Evolutionary conservation across 2,113 vertebrate species (phyloP), one percentile per base, ranked within the genome.

Genomic region (Sinosuthora webbiana): DNA sequence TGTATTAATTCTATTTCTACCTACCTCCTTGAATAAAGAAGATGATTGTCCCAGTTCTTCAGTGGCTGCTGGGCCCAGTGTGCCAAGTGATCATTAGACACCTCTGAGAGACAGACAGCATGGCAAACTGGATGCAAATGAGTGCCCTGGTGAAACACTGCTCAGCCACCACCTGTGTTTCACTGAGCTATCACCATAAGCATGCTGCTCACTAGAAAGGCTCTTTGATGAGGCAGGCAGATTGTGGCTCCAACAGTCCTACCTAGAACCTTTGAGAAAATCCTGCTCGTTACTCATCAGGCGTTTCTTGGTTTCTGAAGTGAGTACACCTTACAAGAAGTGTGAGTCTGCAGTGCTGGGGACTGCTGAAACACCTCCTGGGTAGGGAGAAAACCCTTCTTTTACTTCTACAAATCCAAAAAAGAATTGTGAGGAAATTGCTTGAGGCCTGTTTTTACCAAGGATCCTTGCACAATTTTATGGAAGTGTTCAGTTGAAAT

Each of bases 231-330:
- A 96, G 93, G 62, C 65, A 84, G 69, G 33, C 86, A 90, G 80
- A 45, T 35, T 89, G 53, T 65, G 89, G 33, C 74, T 96, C 77
- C 69, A 73, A 28, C 57, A 50, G 65, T 69, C 74, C 78, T 69
- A 76, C 83, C 70, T 33, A 62, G 55, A 83, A 94, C 67, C 80
- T 87, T 85, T 97, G 31, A 83, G 86, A 85, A 92, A 91, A 94
- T 82, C 83, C 87, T 78, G 42, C 39, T 83, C 63, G 27, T 96
- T 95, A 89, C 92, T 95, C 94, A 90, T 62, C 76, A 57, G 35
- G 37, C 6, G 4, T 49, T 59, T 27, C 60, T 65, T 2, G 3
- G 86, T 76, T 93, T 79, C 86, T 91, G 79, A 45, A 90, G 67
- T 53, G 62, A 93, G 67, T 28, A 41, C 30, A 52, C 41, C 57